A percentile compares a stretch with the other conserved stretches of the same genome.
Evolutionary conservation across 1,140 invertebrate species (phyloP).

Genomic region (Bombus soroeensis): DNA sequence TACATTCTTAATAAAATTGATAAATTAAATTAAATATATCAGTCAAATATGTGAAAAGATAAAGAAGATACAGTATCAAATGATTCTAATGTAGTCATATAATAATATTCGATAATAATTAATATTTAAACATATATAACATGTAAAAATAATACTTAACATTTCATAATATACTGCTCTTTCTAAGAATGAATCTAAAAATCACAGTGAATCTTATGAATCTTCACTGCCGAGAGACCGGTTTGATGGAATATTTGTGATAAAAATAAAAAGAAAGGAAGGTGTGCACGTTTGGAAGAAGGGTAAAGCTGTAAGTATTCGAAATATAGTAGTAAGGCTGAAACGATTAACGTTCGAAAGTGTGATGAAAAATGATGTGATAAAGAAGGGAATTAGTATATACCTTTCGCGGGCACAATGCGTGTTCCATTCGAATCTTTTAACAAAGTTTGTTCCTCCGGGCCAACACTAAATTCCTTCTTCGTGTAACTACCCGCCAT

Average conservation of each 20-base stretch:
- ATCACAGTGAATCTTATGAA: constrained; percentile 6
- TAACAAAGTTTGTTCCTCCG: constrained; percentile 78
- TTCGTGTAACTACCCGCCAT: constrained; percentile 81
- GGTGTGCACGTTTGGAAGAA: constrained; percentile 25
- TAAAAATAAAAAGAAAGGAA: constrained; percentile 41
- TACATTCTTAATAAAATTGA: not conserved
- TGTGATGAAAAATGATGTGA: constrained; percentile 5
- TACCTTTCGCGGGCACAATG: constrained; percentile 76
- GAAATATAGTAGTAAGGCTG: not conserved
- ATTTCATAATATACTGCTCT: constrained; percentile 14
- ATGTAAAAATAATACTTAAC: not conserved
- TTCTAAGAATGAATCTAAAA: not conserved
- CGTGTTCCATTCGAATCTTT: constrained; percentile 77
- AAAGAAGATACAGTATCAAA: not conserved
- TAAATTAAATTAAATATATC: not conserved
- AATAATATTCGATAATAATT: not conserved
- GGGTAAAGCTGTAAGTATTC: constrained; percentile 13
- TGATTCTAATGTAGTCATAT: not conserved
- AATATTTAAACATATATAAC: not conserved
- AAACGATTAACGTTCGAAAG: not conserved
- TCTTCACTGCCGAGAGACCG: constrained; percentile 30
- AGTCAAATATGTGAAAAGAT: too few species aligned
- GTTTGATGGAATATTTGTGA: constrained; percentile 47
- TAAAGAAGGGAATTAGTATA: not conserved
- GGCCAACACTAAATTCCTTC: constrained; percentile 76